Evolutionary conservation across 2,113 vertebrate genomes (phyloP), one percentile per base, ranked within the genome.

Genomic region (Spea multiplicata): DNA sequence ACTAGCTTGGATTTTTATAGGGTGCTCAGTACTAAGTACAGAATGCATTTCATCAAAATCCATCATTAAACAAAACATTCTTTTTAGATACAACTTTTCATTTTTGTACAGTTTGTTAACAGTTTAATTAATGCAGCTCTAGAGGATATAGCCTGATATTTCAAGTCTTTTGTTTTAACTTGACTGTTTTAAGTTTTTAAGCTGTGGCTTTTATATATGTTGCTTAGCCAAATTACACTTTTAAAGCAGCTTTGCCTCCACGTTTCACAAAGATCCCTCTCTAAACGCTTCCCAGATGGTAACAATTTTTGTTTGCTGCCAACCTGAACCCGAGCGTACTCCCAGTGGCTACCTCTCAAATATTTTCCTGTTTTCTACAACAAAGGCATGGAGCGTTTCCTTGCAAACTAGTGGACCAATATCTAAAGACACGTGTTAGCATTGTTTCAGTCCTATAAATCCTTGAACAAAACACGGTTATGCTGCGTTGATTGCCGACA

Each of bases 301-400:
- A 73, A 80, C 77, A 80, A 80, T 80, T 80, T 73, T 67, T 80
- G 57, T 73, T 80, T 44, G 61, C 70, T 80, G 70, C 77, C 77
- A 80, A 66, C 71, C 77, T 78, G 68, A 71, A 64, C 67, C 59
- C 59, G 70, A 80, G 52, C 49, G 71, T 73, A 57, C 61, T 79
- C 69, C 76, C 76, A 57, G 71, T 47, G 45, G 71, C 78, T 74
- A 44, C 46, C 55, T 49, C 55, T 77, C 53, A 70, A 77, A 77
- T 71, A 74, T 74, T 73, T 62, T 52, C 71, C 30, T 79, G 78
- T 74, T 44, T 67, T 52, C 49, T 77, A 46, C 75, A 77, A 66
- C 75, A 70, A 66, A 77, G 71, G 64, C 71, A 74, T 64, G 68
- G 71, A 69, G 44, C 64, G 14, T 68, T 80, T 80, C 71, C 78